Conservation (phyloP, 2,113 vertebrate genomes). For the Heliornis fulica region DNA sequence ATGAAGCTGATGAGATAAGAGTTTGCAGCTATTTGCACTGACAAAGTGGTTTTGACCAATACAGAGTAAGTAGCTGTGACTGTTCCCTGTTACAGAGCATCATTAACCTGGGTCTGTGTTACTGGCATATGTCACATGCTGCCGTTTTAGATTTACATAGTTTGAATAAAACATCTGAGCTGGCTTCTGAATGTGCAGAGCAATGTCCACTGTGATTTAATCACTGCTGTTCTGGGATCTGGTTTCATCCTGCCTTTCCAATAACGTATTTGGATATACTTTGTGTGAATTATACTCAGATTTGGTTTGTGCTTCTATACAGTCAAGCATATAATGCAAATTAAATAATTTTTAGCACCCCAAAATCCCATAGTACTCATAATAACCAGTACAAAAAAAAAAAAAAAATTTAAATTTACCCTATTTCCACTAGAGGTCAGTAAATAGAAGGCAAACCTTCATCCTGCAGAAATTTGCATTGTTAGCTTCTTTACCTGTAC, state of each 20-base stretch:
- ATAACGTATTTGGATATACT: neutral
- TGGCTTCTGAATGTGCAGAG: neutral
- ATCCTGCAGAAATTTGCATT: neutral
- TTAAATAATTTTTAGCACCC: neutral
- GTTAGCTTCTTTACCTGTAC: neutral
- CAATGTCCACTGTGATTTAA: neutral
- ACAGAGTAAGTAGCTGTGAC: neutral
- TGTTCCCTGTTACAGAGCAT: neutral
- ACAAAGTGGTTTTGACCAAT: neutral
- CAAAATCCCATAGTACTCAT: neutral
- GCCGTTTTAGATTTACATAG: neutral
- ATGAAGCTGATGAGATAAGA: neutral
- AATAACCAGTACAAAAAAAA: neutral
- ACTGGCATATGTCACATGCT: neutral
- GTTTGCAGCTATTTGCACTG: neutral
- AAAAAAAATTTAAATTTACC: neutral
- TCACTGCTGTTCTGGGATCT: neutral
- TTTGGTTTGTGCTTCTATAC: neutral
- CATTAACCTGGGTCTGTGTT: neutral
- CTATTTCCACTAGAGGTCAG: conserved; percentile 58
- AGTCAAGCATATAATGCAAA: neutral
- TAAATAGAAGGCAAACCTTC: conserved; percentile 8
- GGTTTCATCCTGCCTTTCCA: neutral
- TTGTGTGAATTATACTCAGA: neutral
- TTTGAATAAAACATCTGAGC: neutral